Percentiles rank a stretch among this genome's conserved stretches.
phyloP scores from a whole-genome alignment of 2,113 vertebrate species.

The Notarius quadriscutis region DNA sequence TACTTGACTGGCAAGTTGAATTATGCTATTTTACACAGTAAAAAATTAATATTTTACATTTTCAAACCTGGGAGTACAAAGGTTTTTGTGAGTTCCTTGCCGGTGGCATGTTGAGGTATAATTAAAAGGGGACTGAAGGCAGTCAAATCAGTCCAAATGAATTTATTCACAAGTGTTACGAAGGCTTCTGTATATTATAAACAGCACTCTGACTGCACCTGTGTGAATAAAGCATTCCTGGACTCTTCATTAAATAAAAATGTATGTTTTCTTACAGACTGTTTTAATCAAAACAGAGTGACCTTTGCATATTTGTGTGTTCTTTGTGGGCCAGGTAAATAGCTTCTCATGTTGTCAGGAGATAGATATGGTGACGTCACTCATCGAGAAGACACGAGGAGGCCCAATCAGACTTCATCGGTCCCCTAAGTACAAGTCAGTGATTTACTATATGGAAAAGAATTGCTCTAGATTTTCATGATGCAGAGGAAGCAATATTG shows the following conservation, averaged over 20 bases:
- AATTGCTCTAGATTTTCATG: slow-evolving; percentile 52
- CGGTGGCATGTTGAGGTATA: not conserved
- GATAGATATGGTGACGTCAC: slow-evolving; percentile 46
- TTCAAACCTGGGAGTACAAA: not conserved
- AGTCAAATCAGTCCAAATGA: slow-evolving; percentile 41
- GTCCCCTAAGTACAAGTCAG: slow-evolving; percentile 32
- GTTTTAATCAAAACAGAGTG: slow-evolving; percentile 50
- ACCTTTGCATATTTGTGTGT: slow-evolving; percentile 50
- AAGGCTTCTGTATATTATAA: slow-evolving; percentile 53
- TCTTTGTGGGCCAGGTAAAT: slow-evolving; percentile 21
- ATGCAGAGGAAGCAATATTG: slow-evolving; percentile 57
- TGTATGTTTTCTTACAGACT: slow-evolving; percentile 50
- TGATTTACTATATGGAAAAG: slow-evolving; percentile 62
- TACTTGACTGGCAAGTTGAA: not conserved
- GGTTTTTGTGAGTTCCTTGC: not conserved
- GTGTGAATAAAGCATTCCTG: slow-evolving; percentile 54
- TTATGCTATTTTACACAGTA: not conserved
- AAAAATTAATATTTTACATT: not conserved
- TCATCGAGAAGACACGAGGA: slow-evolving; percentile 27
- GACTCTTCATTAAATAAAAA: slow-evolving; percentile 54
- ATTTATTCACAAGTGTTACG: slow-evolving; percentile 56
- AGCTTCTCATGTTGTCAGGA: slow-evolving; percentile 27
- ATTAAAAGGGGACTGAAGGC: slow-evolving; percentile 5
- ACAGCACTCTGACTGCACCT: slow-evolving; percentile 54
- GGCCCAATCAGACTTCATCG: slow-evolving; percentile 37